phyloP scores from a whole-genome alignment of 2,797 vertebrate genomes.

The Eleutherodactylus coqui region DNA sequence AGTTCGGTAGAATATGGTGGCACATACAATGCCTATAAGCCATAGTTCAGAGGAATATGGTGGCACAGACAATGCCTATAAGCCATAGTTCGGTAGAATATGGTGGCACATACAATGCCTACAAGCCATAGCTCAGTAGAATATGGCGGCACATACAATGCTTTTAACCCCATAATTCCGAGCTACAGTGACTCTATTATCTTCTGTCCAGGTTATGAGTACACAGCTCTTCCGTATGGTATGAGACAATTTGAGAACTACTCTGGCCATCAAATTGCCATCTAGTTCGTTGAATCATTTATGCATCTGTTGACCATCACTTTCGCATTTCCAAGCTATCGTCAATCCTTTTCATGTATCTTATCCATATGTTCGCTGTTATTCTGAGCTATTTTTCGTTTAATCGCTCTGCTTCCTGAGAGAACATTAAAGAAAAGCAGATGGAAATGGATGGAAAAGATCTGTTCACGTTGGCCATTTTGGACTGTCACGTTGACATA shows the following conservation, averaged over 20 bases:
- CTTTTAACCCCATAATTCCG: background rate
- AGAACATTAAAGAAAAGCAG: background rate
- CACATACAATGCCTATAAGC: too few species aligned
- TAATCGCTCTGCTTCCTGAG: background rate
- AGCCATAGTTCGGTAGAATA: too few species aligned
- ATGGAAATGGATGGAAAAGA: constrained; percentile 6
- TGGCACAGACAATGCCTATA: too few species aligned
- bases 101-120: too few species aligned
- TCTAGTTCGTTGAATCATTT: background rate
- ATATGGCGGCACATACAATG: too few species aligned
- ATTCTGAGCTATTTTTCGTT: background rate
- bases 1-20: too few species aligned
- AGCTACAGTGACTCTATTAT: background rate
- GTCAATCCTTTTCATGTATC: background rate
- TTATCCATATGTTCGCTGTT: background rate
- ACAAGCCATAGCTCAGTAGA: too few species aligned
- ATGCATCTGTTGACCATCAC: background rate
- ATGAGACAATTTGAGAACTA: background rate
- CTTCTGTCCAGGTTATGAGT: background rate
- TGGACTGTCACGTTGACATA: background rate
- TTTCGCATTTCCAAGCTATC: background rate
- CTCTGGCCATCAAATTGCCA: background rate
- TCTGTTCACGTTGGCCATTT: background rate
- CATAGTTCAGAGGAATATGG: too few species aligned
- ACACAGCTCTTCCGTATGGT: background rate